Evolutionary conservation across 2,888 invertebrate species (phyloP).

Genomic region (Ornithoptera alexandrae): DNA sequence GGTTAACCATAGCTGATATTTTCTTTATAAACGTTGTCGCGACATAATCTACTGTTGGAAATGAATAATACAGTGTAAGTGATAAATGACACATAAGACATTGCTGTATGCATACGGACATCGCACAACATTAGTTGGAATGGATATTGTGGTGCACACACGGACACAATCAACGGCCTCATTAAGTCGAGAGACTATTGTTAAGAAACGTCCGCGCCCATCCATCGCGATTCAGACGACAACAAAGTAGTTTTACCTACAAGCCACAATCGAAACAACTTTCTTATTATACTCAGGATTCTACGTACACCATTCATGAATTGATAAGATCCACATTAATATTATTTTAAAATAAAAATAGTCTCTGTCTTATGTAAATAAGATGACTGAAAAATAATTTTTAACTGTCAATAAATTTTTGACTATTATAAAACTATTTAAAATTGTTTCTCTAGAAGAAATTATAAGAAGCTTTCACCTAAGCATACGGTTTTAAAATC

Average conservation of each 20-base stretch:
- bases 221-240: conserved; percentile 67
- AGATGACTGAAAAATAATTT: background rate
- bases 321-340: background rate
- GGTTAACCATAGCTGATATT: background rate
- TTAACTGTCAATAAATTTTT: no score
- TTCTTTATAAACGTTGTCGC: background rate
- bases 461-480: no score
- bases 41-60: background rate
- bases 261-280: conserved; percentile 8
- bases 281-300: conserved; percentile 23
- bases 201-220: conserved; percentile 69
- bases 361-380: background rate
- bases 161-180: conserved; percentile 73
- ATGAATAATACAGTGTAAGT: conserved; percentile 3
- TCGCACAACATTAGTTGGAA: conserved; percentile 37
- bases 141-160: conserved; percentile 55
- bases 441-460: no score
- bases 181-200: conserved; percentile 73
- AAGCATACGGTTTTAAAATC: no score
- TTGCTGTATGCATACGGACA: conserved; percentile 2
- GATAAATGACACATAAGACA: conserved; percentile 16
- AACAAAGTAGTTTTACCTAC: conserved; percentile 47
- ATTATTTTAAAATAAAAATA: background rate
- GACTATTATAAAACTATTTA: no score
- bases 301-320: conserved; percentile 2